phyloP scores from a whole-genome alignment of 2,888 invertebrate species.

The Drosophila lutescens region DNA sequence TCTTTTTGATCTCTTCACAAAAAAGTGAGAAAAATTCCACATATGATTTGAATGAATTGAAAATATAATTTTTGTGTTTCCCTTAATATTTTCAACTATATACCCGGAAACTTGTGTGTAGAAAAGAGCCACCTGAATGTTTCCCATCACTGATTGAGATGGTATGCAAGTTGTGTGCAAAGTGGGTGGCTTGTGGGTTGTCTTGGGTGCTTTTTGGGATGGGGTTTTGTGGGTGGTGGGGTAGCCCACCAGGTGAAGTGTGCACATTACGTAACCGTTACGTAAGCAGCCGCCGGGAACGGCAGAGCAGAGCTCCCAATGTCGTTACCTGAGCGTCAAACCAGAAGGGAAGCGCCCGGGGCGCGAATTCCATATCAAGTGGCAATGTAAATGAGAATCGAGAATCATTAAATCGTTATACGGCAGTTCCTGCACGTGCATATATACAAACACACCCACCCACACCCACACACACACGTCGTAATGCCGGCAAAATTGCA shows the following conservation, averaged over 20 bases:
- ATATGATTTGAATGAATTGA: neutral
- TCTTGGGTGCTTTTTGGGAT: neutral
- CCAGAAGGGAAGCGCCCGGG: constrained; percentile 24
- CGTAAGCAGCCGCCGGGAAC: constrained; percentile 32
- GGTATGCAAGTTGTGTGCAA: neutral
- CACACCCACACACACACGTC: neutral
- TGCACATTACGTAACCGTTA: constrained; percentile 37
- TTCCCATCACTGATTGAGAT: constrained; percentile 1
- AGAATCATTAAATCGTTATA: constrained; percentile 45
- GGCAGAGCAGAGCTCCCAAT: constrained; percentile 1
- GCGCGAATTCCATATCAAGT: constrained; percentile 36
- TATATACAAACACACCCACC: neutral
- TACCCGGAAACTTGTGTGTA: neutral
- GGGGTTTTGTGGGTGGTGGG: constrained; percentile 6
- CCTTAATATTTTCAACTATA: neutral
- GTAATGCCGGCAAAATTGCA: constrained; percentile 11
- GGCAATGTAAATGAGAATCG: constrained; percentile 42
- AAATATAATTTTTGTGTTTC: neutral
- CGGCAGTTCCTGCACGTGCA: constrained; percentile 18
- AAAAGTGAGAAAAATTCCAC: too few relatives aligned
- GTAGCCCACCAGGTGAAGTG: constrained; percentile 7
- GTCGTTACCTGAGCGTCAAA: constrained; percentile 23
- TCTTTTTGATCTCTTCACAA: too few relatives aligned
- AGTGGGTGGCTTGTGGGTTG: neutral
- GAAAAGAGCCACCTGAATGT: neutral